These are phyloP conservation scores for Drosophila monieri DNA, from an alignment of 2,888 invertebrate species.

Conservation along the genomic window DNA sequence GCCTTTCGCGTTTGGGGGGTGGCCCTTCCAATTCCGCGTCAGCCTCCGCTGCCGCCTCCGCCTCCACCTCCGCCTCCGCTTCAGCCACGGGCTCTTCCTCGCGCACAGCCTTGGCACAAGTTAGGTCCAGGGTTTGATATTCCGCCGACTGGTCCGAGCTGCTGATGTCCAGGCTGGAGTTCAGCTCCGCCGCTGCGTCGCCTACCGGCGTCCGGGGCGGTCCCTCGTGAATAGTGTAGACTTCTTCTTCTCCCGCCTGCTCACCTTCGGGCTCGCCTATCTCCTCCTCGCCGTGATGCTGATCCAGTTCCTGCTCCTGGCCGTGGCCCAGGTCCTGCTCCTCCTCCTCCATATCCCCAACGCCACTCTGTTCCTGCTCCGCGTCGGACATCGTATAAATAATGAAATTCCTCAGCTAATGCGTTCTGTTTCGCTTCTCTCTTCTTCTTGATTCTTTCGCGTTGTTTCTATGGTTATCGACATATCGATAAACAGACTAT, in stretches of 20 bases:
- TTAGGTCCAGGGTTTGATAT: slow-evolving; percentile 34
- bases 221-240: slow-evolving; percentile 7
- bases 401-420: background rate
- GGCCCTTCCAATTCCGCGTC: slow-evolving; percentile 17
- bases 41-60: slow-evolving; percentile 9
- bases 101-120: background rate
- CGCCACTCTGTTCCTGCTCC: slow-evolving; percentile 30
- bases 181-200: slow-evolving; percentile 43
- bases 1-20: slow-evolving; percentile 8
- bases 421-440: slow-evolving; percentile 1
- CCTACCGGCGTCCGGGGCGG: slow-evolving; percentile 47
- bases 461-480: slow-evolving; percentile 1
- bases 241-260: slow-evolving; percentile 4
- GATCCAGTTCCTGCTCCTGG: background rate
- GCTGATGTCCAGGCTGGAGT: slow-evolving; percentile 46
- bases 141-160: slow-evolving; percentile 47
- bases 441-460: slow-evolving; percentile 1
- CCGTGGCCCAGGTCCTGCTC: background rate
- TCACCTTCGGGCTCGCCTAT: background rate
- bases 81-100: background rate
- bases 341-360: slow-evolving; percentile 13
- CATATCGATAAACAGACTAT: background rate
- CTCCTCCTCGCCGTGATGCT: background rate
- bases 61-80: slow-evolving; percentile 4
- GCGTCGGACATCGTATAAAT: slow-evolving; percentile 28